phyloP scores from a whole-genome alignment of 1,140 invertebrate genomes.

The Zaprionus lachaisei region DNA sequence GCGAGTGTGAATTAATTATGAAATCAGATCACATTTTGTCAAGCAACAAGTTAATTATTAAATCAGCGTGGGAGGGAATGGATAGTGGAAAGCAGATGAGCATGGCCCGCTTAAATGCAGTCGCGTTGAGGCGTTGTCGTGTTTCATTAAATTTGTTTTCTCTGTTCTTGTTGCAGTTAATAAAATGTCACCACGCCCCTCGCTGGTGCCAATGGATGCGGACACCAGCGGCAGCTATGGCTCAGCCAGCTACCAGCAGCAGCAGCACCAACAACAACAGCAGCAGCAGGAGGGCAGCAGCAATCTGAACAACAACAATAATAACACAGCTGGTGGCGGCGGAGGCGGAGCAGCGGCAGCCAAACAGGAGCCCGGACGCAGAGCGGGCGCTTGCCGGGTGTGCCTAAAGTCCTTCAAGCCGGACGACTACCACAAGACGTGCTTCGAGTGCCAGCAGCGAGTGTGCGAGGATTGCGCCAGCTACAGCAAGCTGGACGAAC shows the following conservation, averaged over 20 bases:
- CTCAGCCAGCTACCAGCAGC: slow-evolving; percentile 81
- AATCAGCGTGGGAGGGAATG: not conserved
- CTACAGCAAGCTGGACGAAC: slow-evolving; percentile 92
- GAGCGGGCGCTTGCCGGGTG: slow-evolving; percentile 92
- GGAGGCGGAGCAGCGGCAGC: slow-evolving; percentile 84
- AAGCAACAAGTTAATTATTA: slow-evolving; percentile 61
- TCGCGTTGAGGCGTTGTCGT: not conserved
- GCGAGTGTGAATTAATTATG: slow-evolving; percentile 58
- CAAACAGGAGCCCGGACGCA: slow-evolving; percentile 88
- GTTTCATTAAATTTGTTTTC: slow-evolving; percentile 3
- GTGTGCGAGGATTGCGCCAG: slow-evolving; percentile 96
- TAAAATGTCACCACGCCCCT: slow-evolving; percentile 88
- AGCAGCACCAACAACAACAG: slow-evolving; percentile 65
- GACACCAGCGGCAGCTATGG: slow-evolving; percentile 72
- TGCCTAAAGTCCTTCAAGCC: slow-evolving; percentile 94
- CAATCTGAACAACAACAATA: slow-evolving; percentile 81
- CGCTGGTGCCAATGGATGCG: slow-evolving; percentile 85
- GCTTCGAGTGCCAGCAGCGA: slow-evolving; percentile 93
- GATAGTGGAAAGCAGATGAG: not conserved
- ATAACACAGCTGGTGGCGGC: slow-evolving; percentile 38
- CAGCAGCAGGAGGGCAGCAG: slow-evolving; percentile 73
- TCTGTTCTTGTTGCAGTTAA: slow-evolving; percentile 85
- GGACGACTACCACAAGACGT: slow-evolving; percentile 92
- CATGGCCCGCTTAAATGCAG: slow-evolving; percentile 10
- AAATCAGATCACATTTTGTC: slow-evolving; percentile 48